phyloP scores from a whole-genome alignment of 2,797 vertebrate species.

The Taenioides sp. region DNA sequence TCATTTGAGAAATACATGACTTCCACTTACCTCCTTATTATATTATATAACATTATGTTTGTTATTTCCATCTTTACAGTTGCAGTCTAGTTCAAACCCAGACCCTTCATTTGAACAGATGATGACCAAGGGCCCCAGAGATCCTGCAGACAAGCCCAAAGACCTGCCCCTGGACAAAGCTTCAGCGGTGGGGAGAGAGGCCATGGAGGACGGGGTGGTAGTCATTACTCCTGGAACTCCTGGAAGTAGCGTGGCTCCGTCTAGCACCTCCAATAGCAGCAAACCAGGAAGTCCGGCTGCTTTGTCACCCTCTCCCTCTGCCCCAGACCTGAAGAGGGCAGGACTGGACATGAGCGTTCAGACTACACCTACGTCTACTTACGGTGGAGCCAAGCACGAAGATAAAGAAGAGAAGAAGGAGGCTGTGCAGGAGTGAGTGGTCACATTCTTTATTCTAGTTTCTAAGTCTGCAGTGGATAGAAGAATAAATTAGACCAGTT shows the following conservation, averaged over 20 bases:
- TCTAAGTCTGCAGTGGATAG: too few relatives aligned
- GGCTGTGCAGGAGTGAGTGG: conserved; percentile 90
- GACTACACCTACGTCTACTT: conserved; percentile 83
- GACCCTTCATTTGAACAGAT: conserved; percentile 88
- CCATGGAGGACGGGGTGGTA: conserved; percentile 45
- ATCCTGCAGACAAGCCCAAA: conserved; percentile 88
- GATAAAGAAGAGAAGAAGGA: conserved; percentile 96
- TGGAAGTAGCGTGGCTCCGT: conserved; percentile 34
- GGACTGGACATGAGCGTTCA: conserved; percentile 94
- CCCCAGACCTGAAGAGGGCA: conserved; percentile 84
- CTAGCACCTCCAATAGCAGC: conserved; percentile 68
- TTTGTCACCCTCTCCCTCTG: conserved; percentile 81
- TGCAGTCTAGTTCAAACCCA: conserved; percentile 91
- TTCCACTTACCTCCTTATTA: not conserved
- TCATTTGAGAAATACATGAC: not conserved
- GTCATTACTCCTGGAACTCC: conserved; percentile 40
- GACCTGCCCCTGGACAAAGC: conserved; percentile 88
- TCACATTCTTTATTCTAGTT: too few relatives aligned
- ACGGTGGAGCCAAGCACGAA: conserved; percentile 83
- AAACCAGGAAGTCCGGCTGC: conserved; percentile 88
- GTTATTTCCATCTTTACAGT: conserved; percentile 69
- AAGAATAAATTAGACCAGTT: too few relatives aligned
- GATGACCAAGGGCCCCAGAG: conserved; percentile 86
- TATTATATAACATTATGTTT: not conserved
- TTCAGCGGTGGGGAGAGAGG: conserved; percentile 61